Base-by-base conservation (phyloP, 2,797 vertebrate genomes). In the Hephaestus fuliginosus region DNA sequence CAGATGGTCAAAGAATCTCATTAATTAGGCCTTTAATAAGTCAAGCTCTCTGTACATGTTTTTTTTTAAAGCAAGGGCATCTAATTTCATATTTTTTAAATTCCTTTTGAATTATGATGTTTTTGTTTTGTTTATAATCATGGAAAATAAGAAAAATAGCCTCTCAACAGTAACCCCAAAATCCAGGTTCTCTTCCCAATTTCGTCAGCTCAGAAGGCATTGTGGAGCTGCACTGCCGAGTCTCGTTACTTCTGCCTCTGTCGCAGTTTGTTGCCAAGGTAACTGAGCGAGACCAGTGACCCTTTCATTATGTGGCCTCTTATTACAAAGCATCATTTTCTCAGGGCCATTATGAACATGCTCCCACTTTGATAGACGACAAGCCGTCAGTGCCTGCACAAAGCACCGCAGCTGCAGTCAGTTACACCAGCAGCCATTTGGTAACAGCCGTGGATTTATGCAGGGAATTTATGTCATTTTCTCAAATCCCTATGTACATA, bases 241-340 rank as follows among this genome's bases (percentile, higher is more conserved):
- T 49, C 62, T 53, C 2, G 12, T 28, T 61, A 55, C 39, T 71
- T 79, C 51, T 84, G 71, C 83, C 41, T 52, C 64, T 18, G 33
- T 80, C 7, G 25, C 66, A 78, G 83, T 83, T 85, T 79, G 91
- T 94, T 92, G 81, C 91, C 91, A 93, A 74, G 91, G 92, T 68
- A 91, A 93, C 91, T 41, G 67, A 63, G 77, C 43, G 67, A 78
- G 60, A 82, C 81, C 87, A 88, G 72, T 81, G 76, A 74, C 71
- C 68, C 79, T 83, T 78, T 84, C 52, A 86, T 89, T 80, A 75
- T 85, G 62, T 65, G 72, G 70, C 65, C 74, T 81, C 70, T 70
- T 78, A 78, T 70, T 69, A 86, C 68, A 87, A 83, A 80, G 39
- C 77, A 72, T 83, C 4, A 69, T 89, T 89, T 88, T 86, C 52